Evolutionary conservation across 2,113 vertebrate species (phyloP), one percentile per base, ranked within the genome.

Genomic region (Mus pahari): DNA sequence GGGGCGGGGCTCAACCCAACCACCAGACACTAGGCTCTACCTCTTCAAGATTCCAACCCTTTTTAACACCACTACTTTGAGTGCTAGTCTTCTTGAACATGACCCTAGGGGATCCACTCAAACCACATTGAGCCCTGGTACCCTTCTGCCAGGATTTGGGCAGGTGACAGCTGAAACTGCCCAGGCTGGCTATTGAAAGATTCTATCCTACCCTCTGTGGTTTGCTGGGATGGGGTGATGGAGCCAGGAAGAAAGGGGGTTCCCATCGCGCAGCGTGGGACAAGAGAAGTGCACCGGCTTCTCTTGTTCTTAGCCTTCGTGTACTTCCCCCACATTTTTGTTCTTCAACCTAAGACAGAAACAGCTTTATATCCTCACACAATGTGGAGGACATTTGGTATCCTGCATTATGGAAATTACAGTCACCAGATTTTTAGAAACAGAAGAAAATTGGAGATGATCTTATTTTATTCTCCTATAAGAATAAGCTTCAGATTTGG

Each of bases 381-480:
- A 45, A 12, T 75, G 70, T 33, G 0, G 28, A 83, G 91, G 96
- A 96, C 97, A 91, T 95, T 96, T 96, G 94, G 90, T 96, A 22
- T 96, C 70, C 71, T 84, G 66, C 83, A 86, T 95, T 93, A 89
- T 95, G 96, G 92, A 95, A 95, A 97, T 96, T 31, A 94, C 90
- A 97, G 92, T 93, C 78, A 45, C 77, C 96, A 95, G 92, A 96
- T 97, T 96, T 66, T 96, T 66, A 94, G 90, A 90, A 75, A n/a
- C 0, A 73, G 88, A 94, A 68, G 92, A 68, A 94, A 89, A 55
- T 50, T 70, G 87, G 87, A 88, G 88, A 73, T 86, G 70, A 92
- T 93, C 79, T 83, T 66, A 60, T 92, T 95, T 74, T 55, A 55
- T 87, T 92, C 45, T 74, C 60, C 90, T 81, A 3, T 39, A 70